Base-by-base conservation (phyloP, 2,888 invertebrate species). In the Chromoteleia sp. region DNA sequence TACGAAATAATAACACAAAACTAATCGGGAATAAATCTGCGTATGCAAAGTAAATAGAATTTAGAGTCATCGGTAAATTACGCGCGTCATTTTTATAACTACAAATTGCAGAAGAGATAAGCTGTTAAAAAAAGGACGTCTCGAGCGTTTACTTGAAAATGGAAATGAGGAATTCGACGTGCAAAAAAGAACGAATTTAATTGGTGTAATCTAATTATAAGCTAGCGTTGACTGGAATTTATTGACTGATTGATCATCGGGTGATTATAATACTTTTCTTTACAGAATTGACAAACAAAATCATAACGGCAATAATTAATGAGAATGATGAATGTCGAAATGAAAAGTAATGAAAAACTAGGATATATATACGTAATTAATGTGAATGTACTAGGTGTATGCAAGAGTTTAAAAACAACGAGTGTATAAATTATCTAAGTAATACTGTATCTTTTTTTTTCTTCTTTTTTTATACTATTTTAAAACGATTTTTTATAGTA, bases 1-100 rank as follows among this genome's bases (percentile, higher is more conserved):
- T 73, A 48, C 52, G n/a, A 33, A 41, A 14, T n/a, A 73, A 52
- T 41, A 76, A 81, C 75, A 77, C 76, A 73, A 67, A 81, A 81
- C 45, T 73, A 71, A 77, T 81, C 75, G 65, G 14, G 14, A 71
- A 81, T 81, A 76, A 81, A 81, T 81, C 81, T 67, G 17, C 43
- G 36, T 59, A 61, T 59, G 65, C 61, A 71, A 67, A 59, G 25
- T 58, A 59, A 54, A 54, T 45, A 67, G 71, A 76, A 81, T 67
- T 76, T 65, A 56, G 67, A 81, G 59, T 58, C 21, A 41, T 41
- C 58, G 17, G 21, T 76, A 75, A 76, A 76, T 67, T 71, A 81
- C 71, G 17, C 50, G 56, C 30, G 15, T 29, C 58, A 75, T 80
- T 68, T 80, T 80, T 80, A 67, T 75, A 41, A 59, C 50, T 17